phyloP scores from a whole-genome alignment of 64 coral and sea anemone species.

The Porites australiensis region DNA sequence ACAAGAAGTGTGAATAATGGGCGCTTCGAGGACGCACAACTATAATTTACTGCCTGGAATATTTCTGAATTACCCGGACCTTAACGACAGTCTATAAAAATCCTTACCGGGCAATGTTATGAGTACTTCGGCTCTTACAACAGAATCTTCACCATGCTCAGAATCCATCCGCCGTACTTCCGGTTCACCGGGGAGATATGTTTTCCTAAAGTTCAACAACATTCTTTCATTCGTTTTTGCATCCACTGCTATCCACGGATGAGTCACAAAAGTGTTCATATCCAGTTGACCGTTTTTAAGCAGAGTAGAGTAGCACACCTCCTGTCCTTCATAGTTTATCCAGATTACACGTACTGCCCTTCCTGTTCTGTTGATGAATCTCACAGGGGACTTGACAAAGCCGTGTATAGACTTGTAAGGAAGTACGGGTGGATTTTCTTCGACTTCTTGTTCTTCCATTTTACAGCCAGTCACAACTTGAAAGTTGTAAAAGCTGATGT shows the following conservation, averaged over 20 bases:
- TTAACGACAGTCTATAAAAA: too few species aligned
- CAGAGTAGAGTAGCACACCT: conserved; percentile 26
- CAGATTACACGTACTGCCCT: conserved; percentile 74
- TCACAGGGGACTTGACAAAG: conserved; percentile 43
- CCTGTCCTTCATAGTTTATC: conserved; percentile 76
- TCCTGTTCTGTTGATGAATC: conserved; percentile 81
- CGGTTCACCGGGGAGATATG: conserved; percentile 77
- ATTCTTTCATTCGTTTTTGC: conserved; percentile 73
- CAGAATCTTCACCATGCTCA: conserved; percentile 26
- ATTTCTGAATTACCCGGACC: too few species aligned
- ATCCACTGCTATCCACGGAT: conserved; percentile 90
- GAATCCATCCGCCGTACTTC: conserved; percentile 50
- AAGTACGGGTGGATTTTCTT: background rate
- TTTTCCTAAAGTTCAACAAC: conserved; percentile 79
- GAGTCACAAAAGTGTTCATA: conserved; percentile 83
- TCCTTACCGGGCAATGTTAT: conserved; percentile 80
- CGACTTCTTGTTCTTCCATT: conserved; percentile 11
- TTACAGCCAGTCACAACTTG: background rate
- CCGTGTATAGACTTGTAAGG: conserved; percentile 41
- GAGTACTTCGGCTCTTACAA: conserved; percentile 46
- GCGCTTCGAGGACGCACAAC: too few species aligned
- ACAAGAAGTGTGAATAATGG: too few species aligned
- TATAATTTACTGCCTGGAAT: too few species aligned
- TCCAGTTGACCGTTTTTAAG: background rate
- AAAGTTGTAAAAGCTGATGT: too few species aligned